Evolutionary conservation across 2,113 vertebrate species (phyloP).

Genomic region (Orientallactaga bullata): DNA sequence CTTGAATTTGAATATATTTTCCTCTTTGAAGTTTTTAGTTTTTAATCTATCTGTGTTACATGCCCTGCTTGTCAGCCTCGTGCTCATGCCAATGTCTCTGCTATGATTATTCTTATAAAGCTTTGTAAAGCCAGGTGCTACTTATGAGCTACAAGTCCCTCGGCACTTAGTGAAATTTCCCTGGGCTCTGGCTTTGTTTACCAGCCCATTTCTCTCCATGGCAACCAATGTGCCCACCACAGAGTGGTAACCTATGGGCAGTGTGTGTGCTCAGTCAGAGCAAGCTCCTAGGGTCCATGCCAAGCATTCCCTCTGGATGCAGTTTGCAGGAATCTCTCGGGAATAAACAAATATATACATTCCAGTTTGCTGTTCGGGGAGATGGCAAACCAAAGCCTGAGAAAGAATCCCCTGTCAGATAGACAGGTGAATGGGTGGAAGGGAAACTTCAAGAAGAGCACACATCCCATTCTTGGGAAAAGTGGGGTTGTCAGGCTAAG

Average conservation of each 20-base stretch:
- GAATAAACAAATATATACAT: no score
- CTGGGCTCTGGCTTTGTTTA: slow-evolving; percentile 27
- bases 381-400: background rate
- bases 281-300: background rate
- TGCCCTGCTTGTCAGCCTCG: slow-evolving; percentile 34
- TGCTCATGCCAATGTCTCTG: slow-evolving; percentile 29
- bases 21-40: slow-evolving; percentile 25
- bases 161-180: background rate
- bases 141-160: slow-evolving; percentile 4
- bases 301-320: background rate
- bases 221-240: slow-evolving; percentile 24
- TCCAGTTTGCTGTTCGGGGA: slow-evolving; percentile 41
- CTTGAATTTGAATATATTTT: slow-evolving; percentile 34
- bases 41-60: background rate
- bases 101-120: slow-evolving; percentile 59
- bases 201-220: slow-evolving; percentile 12
- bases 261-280: background rate
- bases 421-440: background rate
- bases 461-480: background rate
- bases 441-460: background rate
- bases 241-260: background rate
- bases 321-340: no score
- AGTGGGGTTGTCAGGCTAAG: background rate
- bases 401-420: background rate
- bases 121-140: slow-evolving; percentile 42